Conservation (phyloP, 1,140 invertebrate genomes). For the Pseudomyrmex pallidus region DNA sequence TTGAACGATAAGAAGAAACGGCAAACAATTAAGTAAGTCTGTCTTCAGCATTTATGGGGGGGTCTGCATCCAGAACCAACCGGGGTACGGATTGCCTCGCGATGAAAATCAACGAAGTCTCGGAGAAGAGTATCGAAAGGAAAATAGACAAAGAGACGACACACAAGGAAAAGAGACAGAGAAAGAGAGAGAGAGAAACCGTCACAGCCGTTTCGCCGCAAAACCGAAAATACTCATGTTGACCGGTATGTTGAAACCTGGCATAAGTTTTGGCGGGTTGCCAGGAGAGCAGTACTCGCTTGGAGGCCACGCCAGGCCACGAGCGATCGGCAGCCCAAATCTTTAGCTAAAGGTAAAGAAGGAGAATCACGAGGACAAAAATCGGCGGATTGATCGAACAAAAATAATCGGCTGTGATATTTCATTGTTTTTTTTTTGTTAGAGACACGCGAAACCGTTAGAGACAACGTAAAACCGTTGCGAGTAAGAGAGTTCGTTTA, state of each 20-base stretch:
- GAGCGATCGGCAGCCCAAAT: conserved; percentile 64
- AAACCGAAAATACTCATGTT: conserved; percentile 85
- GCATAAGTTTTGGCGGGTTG: conserved; percentile 80
- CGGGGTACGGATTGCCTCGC: not conserved
- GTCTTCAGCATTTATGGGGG: not conserved
- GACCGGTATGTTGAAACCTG: conserved; percentile 81
- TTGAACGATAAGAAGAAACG: not conserved
- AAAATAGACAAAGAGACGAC: not conserved
- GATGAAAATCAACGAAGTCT: not conserved
- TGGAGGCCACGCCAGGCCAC: conserved; percentile 75
- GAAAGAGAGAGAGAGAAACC: conserved; percentile 31
- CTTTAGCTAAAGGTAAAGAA: conserved; percentile 24
- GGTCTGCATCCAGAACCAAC: not conserved
- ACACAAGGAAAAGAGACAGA: not conserved
- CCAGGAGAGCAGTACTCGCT: conserved; percentile 71
- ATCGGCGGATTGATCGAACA: not conserved
- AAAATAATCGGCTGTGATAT: not conserved
- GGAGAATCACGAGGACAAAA: not conserved
- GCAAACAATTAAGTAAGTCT: not conserved
- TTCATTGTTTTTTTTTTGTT: not conserved
- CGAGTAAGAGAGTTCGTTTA: not conserved
- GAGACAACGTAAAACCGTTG: too few relatives aligned
- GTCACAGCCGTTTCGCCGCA: conserved; percentile 72
- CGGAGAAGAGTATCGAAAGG: conserved; percentile 22
- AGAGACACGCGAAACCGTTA: too few relatives aligned